phyloP scores from a whole-genome alignment of 2,888 invertebrate genomes.

The Ennomos quercinarius region DNA sequence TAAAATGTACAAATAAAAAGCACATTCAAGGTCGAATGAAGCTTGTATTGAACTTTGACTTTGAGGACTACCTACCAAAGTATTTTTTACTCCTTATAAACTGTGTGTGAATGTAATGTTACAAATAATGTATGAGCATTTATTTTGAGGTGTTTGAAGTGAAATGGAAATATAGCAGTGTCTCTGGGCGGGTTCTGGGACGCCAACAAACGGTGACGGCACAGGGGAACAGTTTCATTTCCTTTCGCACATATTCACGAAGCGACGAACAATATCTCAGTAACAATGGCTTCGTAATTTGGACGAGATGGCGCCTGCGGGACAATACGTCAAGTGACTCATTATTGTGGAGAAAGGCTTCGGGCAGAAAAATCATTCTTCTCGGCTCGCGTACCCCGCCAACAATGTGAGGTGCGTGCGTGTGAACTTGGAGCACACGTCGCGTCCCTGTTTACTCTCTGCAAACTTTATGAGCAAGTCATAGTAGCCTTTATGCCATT shows the following conservation, averaged over 20 bases:
- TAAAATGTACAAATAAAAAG: conserved; percentile 41
- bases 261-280: conserved; percentile 75
- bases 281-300: conserved; percentile 81
- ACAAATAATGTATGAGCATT: conserved; percentile 28
- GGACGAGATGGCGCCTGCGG: conserved; percentile 73
- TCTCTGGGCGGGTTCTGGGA: conserved; percentile 43
- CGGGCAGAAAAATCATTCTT: conserved; percentile 71
- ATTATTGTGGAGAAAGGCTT: conserved; percentile 77
- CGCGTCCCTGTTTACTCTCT: conserved; percentile 16
- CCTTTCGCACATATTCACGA: conserved; percentile 79
- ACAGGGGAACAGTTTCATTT: conserved; percentile 75
- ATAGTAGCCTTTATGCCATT: conserved; percentile 9
- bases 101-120: conserved; percentile 13
- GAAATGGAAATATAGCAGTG: conserved; percentile 50
- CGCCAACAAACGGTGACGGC: conserved; percentile 63
- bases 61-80: no score
- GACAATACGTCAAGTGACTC: conserved; percentile 80
- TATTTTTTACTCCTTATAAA: no score
- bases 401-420: conserved; percentile 66
- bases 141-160: conserved; percentile 44
- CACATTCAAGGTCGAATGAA: conserved; percentile 11
- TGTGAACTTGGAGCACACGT: conserved; percentile 49
- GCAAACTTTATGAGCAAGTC: not conserved
- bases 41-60: not conserved
- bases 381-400: conserved; percentile 51